Conservation (phyloP, 1,140 invertebrate species). For the Dinoponera quadriceps region DNA sequence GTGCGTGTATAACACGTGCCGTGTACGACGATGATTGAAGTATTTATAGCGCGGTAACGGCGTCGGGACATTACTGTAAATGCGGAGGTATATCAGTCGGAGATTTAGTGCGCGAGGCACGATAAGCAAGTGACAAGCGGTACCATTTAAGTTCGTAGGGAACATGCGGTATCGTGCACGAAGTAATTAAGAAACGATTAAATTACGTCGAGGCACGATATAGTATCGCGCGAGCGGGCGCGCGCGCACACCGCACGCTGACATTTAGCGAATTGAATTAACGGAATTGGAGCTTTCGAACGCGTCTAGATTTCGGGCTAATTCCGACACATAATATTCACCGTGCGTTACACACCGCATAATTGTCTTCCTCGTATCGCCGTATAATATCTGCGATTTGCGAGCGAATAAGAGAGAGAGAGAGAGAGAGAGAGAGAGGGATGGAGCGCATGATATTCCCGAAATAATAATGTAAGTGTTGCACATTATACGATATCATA, state of each 20-base stretch:
- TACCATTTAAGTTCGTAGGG: slow-evolving; percentile 25
- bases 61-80: background rate
- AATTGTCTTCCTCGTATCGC: slow-evolving; percentile 35
- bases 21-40: background rate
- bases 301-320: background rate
- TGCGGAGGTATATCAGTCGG: background rate
- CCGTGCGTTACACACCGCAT: slow-evolving; percentile 5
- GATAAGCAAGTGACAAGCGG: slow-evolving; percentile 30
- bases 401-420: background rate
- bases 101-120: background rate
- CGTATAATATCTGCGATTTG: slow-evolving; percentile 31
- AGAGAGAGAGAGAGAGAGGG: no score
- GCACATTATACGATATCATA: background rate
- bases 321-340: slow-evolving; percentile 37
- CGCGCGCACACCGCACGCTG: background rate
- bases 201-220: slow-evolving; percentile 34
- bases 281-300: slow-evolving; percentile 45
- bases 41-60: background rate
- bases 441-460: no score
- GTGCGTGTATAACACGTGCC: background rate
- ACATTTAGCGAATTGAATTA: slow-evolving; percentile 50
- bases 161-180: slow-evolving; percentile 17
- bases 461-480: slow-evolving; percentile 14
- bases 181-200: slow-evolving; percentile 52
- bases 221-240: background rate